Percentiles rank a stretch among this genome's conserved stretches.
Conservation (phyloP, 2,888 invertebrate genomes). For the Miltochrista miniata region DNA sequence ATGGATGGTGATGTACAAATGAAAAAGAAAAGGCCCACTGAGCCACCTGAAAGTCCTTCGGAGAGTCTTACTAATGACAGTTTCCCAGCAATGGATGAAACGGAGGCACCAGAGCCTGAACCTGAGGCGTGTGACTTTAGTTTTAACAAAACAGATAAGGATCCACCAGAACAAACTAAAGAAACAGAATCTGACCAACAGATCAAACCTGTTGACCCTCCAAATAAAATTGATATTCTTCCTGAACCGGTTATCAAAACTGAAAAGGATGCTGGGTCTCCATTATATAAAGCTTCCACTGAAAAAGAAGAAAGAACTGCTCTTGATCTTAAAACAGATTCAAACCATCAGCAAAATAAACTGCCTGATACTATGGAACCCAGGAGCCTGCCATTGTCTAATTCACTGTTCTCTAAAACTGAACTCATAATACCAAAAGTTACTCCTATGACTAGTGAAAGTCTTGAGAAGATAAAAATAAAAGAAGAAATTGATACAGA, state of each 20-base stretch:
- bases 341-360: constrained; percentile 45
- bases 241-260: constrained; percentile 61
- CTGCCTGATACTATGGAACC: constrained; percentile 58
- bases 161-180: constrained; percentile 66
- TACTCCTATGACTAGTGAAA: constrained; percentile 79
- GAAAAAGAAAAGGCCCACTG: constrained; percentile 79
- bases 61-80: constrained; percentile 94
- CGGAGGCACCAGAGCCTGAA: constrained; percentile 81
- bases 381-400: constrained; percentile 55
- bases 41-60: constrained; percentile 89
- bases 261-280: constrained; percentile 68
- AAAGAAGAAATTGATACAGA: constrained; percentile 79
- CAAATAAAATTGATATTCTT: constrained; percentile 60
- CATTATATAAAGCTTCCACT: constrained; percentile 54
- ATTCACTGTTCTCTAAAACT: constrained; percentile 79
- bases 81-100: constrained; percentile 90
- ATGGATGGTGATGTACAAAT: constrained; percentile 84
- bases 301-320: constrained; percentile 71
- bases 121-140: constrained; percentile 78
- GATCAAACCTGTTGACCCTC: constrained; percentile 62
- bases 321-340: constrained; percentile 73
- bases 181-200: constrained; percentile 59
- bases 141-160: constrained; percentile 75
- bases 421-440: constrained; percentile 86
- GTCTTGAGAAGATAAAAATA: constrained; percentile 77